Percentiles rank a stretch among this genome's conserved stretches.
Evolutionary conservation across 2,113 vertebrate genomes (phyloP).

Genomic region (Pelodiscus sinensis): DNA sequence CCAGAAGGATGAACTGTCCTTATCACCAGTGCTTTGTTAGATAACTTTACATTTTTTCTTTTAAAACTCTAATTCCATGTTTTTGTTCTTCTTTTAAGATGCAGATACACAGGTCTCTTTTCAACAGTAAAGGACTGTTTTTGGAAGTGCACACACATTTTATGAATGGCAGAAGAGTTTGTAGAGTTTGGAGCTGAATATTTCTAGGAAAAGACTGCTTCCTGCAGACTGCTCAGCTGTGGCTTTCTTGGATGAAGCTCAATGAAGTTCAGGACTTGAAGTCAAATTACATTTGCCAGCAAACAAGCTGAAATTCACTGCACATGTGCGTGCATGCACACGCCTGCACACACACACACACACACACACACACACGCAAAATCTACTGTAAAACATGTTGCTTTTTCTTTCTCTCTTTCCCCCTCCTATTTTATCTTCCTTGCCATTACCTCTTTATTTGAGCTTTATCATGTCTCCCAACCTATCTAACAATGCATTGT

Average conservation of each 20-base stretch:
- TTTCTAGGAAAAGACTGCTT: constrained; percentile 81
- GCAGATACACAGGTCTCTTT: constrained; percentile 43
- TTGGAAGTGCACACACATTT: constrained; percentile 46
- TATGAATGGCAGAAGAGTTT: constrained; percentile 67
- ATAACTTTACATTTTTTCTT: constrained; percentile 45
- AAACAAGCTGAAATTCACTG: constrained; percentile 72
- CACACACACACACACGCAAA: constrained; percentile 64
- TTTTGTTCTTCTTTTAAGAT: constrained; percentile 9
- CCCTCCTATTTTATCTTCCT: not conserved
- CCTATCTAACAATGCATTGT: constrained; percentile 63
- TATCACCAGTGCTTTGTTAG: constrained; percentile 69
- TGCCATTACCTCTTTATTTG: constrained; percentile 7
- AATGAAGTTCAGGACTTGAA: constrained; percentile 75
- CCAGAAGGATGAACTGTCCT: constrained; percentile 80
- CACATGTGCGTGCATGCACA: constrained; percentile 3
- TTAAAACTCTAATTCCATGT: constrained; percentile 49
- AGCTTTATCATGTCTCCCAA: constrained; percentile 59
- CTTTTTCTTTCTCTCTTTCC: constrained; percentile 26
- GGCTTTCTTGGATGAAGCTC: constrained; percentile 80
- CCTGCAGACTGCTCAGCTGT: constrained; percentile 80
- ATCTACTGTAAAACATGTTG: not conserved
- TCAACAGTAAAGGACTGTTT: constrained; percentile 44
- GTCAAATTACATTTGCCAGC: constrained; percentile 77
- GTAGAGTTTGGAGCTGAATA: constrained; percentile 71
- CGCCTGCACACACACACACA: constrained; percentile 40